Base-by-base conservation (phyloP, 2,888 invertebrate genomes). In the Rhagium mordax region DNA sequence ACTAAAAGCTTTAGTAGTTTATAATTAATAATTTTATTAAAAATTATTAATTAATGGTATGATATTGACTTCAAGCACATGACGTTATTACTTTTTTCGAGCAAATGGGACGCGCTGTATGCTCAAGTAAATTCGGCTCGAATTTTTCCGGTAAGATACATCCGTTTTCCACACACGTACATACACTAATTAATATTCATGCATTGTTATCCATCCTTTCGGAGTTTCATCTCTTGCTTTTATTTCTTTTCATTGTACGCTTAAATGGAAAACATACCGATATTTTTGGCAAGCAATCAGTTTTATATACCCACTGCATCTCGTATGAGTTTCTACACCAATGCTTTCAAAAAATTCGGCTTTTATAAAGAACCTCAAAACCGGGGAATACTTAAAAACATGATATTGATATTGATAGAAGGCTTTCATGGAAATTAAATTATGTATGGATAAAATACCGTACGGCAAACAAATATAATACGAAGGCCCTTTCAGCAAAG, bases 351-450 rank as follows among this genome's bases (percentile, higher is more conserved):
- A 71, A 74, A 55, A 70, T 73, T 68, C 72, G 70, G 75, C 68
- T 59, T 72, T 72, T 59, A 72, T 68, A 69, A 66, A 73, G 71
- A 75, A 75, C 75, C 75, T 75, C 75, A 75, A 75, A 75, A 70
- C 71, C 62, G 53, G 65, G 51, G 59, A 65, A 68, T 75, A 69
- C 65, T 69, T 66, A 70, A 41, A 51, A 57, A 67, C 53, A 71
- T 62, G 57, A 67, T 70, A 69, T 69, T 57, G 48, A 70, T 70
- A 62, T 41, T 47, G 68, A 41, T 61, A 60, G 60, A 41, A 53
- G 60, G 61, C 61, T 61, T 69, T 61, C 69, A 61, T 53, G 27
- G 13, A 53, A 61, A 61, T 61, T 59, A 69, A 61, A 69, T 69
- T 69, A 67, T 67, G 57, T 55, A 67, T 67, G 51, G 55, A 13